Percentiles rank a stretch among this genome's conserved stretches.
Evolutionary conservation across 2,797 vertebrate genomes (phyloP).

Genomic region (Melanitta fusca): DNA sequence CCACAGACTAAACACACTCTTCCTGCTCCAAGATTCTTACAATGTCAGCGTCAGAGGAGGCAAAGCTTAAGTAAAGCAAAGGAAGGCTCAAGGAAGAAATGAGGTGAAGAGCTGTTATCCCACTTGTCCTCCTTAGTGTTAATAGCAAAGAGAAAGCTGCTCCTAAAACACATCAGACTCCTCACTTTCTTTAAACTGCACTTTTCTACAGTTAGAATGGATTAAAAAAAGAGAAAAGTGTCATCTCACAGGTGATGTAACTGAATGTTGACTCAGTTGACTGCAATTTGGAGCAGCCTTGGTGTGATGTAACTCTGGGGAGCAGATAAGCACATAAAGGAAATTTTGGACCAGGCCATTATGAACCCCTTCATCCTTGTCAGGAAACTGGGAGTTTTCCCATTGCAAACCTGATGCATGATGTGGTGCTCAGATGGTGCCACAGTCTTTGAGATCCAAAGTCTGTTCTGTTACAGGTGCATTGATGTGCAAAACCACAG

Average conservation of each 20-base stretch:
- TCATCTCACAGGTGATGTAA: background rate
- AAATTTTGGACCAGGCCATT: background rate
- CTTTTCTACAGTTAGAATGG: background rate
- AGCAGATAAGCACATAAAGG: background rate
- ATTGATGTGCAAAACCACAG: background rate
- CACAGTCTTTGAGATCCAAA: background rate
- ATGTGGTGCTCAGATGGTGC: background rate
- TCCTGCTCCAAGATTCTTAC: background rate
- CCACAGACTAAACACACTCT: background rate
- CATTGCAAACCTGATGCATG: background rate
- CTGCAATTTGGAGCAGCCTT: background rate
- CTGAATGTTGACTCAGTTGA: background rate
- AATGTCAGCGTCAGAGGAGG: background rate
- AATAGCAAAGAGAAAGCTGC: background rate
- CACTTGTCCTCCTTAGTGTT: background rate
- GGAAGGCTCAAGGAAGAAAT: background rate
- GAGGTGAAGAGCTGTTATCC: background rate
- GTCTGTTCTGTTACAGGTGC: background rate
- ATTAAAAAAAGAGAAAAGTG: background rate
- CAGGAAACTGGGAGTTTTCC: background rate
- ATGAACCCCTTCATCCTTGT: background rate
- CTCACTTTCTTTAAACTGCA: background rate
- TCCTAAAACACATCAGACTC: background rate
- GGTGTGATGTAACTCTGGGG: background rate
- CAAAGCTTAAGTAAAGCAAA: background rate